Percentiles rank a stretch among this genome's conserved stretches.
Evolutionary conservation across 1,140 invertebrate genomes (phyloP).

Genomic region (Lepidurus arcticus): DNA sequence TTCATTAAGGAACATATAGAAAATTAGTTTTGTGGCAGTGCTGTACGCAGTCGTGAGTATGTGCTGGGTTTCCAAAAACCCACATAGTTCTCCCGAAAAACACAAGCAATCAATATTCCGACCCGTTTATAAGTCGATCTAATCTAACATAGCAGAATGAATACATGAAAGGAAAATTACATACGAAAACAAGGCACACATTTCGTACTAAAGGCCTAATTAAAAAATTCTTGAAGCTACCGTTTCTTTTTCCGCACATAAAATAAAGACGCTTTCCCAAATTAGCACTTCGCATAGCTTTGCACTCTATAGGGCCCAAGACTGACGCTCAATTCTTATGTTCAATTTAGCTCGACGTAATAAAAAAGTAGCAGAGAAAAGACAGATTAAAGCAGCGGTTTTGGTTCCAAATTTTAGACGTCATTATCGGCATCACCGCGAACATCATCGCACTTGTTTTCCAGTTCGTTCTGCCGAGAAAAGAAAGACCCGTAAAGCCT

Average conservation of each 20-base stretch:
- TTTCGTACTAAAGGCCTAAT: background rate
- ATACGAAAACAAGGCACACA: too few species aligned
- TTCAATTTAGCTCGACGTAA: background rate
- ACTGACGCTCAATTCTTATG: background rate
- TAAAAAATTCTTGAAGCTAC: background rate
- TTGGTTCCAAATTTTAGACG: background rate
- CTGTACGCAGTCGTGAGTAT: background rate
- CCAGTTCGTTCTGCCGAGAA: constrained; percentile 51
- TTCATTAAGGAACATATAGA: background rate
- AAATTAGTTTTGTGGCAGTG: background rate
- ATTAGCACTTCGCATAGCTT: background rate
- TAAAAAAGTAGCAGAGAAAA: background rate
- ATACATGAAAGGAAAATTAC: too few species aligned
- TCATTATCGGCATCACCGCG: constrained; percentile 36
- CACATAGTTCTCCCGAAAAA: background rate
- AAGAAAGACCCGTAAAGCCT: constrained; percentile 18
- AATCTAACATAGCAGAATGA: background rate
- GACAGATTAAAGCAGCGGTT: background rate
- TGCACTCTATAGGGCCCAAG: background rate
- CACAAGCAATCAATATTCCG: background rate
- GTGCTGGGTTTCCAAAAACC: too few species aligned
- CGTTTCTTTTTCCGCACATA: background rate
- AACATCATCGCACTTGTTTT: constrained; percentile 55
- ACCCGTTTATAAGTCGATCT: background rate
- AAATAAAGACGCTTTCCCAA: background rate